Evolutionary conservation across 2,797 vertebrate genomes (phyloP).

Genomic region (Clamator glandarius): DNA sequence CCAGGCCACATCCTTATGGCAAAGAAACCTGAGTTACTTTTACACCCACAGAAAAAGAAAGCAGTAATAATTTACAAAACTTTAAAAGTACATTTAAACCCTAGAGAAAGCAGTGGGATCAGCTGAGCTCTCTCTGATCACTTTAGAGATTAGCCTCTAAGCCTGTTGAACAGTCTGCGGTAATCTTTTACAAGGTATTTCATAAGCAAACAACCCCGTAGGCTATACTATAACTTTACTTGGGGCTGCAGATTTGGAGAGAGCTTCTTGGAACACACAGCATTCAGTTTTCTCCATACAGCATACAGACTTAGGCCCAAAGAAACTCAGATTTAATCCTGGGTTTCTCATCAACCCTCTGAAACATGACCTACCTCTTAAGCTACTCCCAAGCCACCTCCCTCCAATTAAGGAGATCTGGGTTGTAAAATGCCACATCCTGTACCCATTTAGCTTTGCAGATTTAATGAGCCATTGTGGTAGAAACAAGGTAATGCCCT

Average conservation of each 20-base stretch:
- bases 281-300: background rate
- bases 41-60: background rate
- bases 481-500: slow-evolving; percentile 67
- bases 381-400: slow-evolving; percentile 45
- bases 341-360: slow-evolving; percentile 29
- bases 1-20: background rate
- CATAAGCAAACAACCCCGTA: slow-evolving; percentile 15
- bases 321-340: slow-evolving; percentile 48
- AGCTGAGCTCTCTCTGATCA: accelerated
- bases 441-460: slow-evolving; percentile 67
- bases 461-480: slow-evolving; percentile 76
- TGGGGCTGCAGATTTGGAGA: background rate
- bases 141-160: slow-evolving; percentile 50
- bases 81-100: background rate
- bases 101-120: slow-evolving; percentile 33
- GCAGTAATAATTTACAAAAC: background rate
- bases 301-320: background rate
- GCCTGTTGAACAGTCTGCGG: slow-evolving; percentile 19
- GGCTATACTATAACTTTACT: slow-evolving; percentile 14
- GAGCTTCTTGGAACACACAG: background rate
- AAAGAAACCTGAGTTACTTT: background rate
- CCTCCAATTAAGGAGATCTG: slow-evolving; percentile 65
- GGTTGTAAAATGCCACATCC: slow-evolving; percentile 73
- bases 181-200: slow-evolving; percentile 66
- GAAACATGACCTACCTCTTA: slow-evolving; percentile 64